These are phyloP conservation scores for Propithecus deckenii DNA, from an alignment of 2,797 vertebrate species.

Conservation along the genomic window DNA sequence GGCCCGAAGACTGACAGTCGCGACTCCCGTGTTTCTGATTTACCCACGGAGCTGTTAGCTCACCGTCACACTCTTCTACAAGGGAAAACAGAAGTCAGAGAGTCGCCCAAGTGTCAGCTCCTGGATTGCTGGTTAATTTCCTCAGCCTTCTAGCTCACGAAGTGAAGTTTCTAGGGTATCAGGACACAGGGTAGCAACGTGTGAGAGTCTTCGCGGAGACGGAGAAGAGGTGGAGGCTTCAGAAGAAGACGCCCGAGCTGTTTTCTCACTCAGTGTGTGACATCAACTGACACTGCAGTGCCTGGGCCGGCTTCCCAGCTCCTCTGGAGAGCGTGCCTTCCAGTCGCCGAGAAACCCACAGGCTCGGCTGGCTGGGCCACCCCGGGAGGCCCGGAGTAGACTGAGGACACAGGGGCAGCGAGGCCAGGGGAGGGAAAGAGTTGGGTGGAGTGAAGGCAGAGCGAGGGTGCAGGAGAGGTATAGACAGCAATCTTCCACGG, in stretches of 20 bases:
- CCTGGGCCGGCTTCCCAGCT: background rate
- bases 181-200: accelerated
- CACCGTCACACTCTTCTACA: background rate
- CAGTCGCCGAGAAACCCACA: background rate
- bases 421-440: background rate
- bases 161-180: background rate
- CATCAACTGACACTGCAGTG: background rate
- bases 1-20: background rate
- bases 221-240: background rate
- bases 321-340: background rate
- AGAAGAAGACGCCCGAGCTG: background rate
- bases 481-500: background rate
- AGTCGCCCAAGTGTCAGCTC: background rate
- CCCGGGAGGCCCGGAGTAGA: background rate
- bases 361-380: background rate
- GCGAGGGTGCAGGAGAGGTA: background rate
- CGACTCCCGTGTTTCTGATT: background rate
- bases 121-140: background rate
- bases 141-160: background rate
- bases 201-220: accelerated
- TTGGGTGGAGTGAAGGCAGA: background rate
- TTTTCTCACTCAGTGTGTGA: background rate
- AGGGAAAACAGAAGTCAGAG: background rate
- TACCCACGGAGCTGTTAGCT: background rate
- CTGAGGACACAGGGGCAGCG: background rate